phyloP scores from a whole-genome alignment of 1,140 invertebrate species.

The Leptinotarsa texana region DNA sequence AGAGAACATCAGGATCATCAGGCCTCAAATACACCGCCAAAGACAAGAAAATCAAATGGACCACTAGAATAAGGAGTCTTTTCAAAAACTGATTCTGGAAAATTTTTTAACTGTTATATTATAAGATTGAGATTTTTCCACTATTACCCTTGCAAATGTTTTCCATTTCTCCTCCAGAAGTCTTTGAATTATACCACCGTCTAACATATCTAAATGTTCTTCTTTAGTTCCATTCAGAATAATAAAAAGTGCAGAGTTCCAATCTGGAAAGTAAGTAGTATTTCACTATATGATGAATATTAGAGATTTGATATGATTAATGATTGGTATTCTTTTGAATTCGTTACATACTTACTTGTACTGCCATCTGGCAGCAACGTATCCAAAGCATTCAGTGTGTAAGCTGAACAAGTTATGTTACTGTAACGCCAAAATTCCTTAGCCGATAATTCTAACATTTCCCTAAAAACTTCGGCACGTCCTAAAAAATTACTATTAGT shows the following conservation, averaged over 20 bases:
- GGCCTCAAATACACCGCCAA: constrained; percentile 88
- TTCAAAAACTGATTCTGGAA: constrained; percentile 88
- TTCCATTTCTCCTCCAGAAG: constrained; percentile 99
- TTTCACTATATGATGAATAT: no score
- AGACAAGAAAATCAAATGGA: constrained; percentile 87
- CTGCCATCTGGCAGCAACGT: constrained; percentile 91
- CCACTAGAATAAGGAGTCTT: constrained; percentile 80
- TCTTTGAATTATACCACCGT: constrained; percentile 96
- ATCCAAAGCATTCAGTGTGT: constrained; percentile 94
- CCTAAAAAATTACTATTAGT: constrained; percentile 58
- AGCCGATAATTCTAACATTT: constrained; percentile 95
- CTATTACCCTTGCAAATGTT: constrained; percentile 88
- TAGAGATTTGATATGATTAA: no score
- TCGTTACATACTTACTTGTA: constrained; percentile 74
- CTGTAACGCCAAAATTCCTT: constrained; percentile 98
- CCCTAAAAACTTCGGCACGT: constrained; percentile 91
- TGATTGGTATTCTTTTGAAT: background rate
- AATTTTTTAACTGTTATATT: background rate
- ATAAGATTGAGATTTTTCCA: constrained; percentile 3
- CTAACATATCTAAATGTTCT: constrained; percentile 98
- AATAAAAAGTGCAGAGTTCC: constrained; percentile 97
- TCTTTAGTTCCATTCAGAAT: constrained; percentile 96
- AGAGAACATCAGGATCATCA: constrained; percentile 60
- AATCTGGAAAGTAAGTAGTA: constrained; percentile 71
- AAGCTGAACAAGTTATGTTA: constrained; percentile 98